phyloP scores from a whole-genome alignment of 1,140 invertebrate species.

The Aphelenchoides avenae region DNA sequence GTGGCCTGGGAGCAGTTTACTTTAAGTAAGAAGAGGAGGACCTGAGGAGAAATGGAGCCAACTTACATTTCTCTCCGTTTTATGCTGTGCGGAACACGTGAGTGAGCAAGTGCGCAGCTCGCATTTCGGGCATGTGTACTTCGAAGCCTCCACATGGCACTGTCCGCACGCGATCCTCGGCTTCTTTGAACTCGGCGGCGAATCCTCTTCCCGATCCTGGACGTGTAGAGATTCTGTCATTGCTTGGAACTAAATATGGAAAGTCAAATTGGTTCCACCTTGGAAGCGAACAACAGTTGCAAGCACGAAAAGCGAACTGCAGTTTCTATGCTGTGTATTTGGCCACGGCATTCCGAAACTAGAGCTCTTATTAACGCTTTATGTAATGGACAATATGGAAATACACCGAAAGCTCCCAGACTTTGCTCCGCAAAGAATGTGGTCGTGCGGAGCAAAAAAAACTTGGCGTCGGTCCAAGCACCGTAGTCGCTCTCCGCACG shows the following conservation, averaged over 20 bases:
- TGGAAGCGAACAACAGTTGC: no score
- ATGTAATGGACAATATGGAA: no score
- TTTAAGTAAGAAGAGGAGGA: not conserved
- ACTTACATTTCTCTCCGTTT: constrained; percentile 26
- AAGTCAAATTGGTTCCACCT: not conserved
- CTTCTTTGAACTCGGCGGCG: not conserved
- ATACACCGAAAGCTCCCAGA: no score
- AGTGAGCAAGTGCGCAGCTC: constrained; percentile 27
- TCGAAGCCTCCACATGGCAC: constrained; percentile 23
- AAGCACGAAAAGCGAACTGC: no score
- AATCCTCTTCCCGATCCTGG: not conserved
- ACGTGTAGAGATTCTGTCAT: not conserved
- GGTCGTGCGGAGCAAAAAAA: no score
- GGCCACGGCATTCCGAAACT: no score
- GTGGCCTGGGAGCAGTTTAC: not conserved
- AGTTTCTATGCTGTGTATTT: no score
- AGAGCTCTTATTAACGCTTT: no score
- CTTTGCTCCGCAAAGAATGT: no score
- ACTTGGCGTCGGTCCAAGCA: no score
- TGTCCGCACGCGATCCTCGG: constrained; percentile 16
- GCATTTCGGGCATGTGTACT: constrained; percentile 37
- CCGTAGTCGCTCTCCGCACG: no score
- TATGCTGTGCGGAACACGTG: constrained; percentile 24
- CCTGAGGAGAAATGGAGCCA: constrained; percentile 6
- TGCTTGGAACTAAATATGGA: not conserved